Percentiles rank a stretch among this genome's conserved stretches.
Conservation (phyloP, 2,797 vertebrate species). For the Enteromius treurensis region DNA sequence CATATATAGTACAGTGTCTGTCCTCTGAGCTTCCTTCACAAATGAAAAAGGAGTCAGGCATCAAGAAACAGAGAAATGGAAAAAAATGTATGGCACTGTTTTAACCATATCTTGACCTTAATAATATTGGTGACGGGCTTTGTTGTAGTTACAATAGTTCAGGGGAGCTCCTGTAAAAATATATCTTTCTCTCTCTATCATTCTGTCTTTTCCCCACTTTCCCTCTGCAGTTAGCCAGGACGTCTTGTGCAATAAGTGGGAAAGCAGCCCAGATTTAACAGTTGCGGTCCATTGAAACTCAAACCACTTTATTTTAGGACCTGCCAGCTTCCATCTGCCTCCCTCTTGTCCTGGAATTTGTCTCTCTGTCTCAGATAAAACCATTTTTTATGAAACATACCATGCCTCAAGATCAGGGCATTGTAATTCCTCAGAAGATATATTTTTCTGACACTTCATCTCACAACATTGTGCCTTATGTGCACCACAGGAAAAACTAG, state of each 20-base stretch:
- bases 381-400: conserved; percentile 38
- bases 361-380: conserved; percentile 24
- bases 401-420: conserved; percentile 31
- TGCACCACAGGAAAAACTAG: conserved; percentile 82
- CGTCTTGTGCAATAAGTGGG: conserved; percentile 79
- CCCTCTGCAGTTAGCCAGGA: conserved; percentile 80
- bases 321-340: conserved; percentile 65
- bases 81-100: conserved; percentile 76
- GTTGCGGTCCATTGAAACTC: conserved; percentile 74
- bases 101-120: conserved; percentile 80
- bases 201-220: conserved; percentile 65
- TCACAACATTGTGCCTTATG: conserved; percentile 72
- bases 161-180: conserved; percentile 67
- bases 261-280: conserved; percentile 78
- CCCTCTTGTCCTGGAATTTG: conserved; percentile 45
- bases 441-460: conserved; percentile 48
- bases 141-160: conserved; percentile 79
- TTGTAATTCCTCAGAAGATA: conserved; percentile 32
- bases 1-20: conserved; percentile 58
- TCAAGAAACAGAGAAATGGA: conserved; percentile 71
- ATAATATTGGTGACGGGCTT: conserved; percentile 87
- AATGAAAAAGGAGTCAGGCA: conserved; percentile 63
- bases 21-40: conserved; percentile 69
- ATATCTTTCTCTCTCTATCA: conserved; percentile 49
- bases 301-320: conserved; percentile 74